Evolutionary conservation across 1,140 invertebrate species (phyloP).

Genomic region (Rhyzopertha dominica): DNA sequence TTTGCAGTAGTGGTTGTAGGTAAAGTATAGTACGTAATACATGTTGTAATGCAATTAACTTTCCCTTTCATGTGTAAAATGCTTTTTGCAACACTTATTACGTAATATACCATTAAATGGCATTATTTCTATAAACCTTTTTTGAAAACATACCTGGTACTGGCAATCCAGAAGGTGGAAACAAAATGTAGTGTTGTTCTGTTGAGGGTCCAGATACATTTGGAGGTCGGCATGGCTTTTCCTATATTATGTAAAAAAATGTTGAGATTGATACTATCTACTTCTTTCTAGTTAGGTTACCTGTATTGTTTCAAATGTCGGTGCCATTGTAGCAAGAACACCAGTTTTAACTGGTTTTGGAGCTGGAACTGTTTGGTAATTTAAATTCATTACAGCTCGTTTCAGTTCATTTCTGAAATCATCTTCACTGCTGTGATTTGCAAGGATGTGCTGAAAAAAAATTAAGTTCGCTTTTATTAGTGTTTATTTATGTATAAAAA

Average conservation of each 20-base stretch:
- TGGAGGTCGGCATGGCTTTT: conserved; percentile 24
- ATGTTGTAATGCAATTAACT: too few species aligned
- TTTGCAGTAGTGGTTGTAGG: too few species aligned
- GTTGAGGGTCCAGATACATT: conserved; percentile 15
- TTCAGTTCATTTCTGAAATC: conserved; percentile 34
- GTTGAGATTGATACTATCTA: background rate
- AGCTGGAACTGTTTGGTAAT: conserved; percentile 35
- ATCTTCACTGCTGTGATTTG: conserved; percentile 25
- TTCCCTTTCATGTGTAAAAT: too few species aligned
- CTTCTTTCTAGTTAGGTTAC: conserved; percentile 15
- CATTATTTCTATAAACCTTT: too few species aligned
- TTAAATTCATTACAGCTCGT: conserved; percentile 28
- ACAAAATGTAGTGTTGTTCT: conserved; percentile 49
- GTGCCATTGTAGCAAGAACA: conserved; percentile 17
- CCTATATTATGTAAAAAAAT: conserved; percentile 9
- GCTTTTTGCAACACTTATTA: too few species aligned
- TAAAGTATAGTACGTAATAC: too few species aligned
- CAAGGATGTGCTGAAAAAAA: conserved; percentile 32
- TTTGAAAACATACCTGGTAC: conserved; percentile 47
- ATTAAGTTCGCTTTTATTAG: conserved; percentile 6
- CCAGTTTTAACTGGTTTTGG: conserved; percentile 35
- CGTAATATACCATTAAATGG: too few species aligned
- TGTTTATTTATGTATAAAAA: background rate
- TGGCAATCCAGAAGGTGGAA: conserved; percentile 50
- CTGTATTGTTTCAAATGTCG: conserved; percentile 29